Base-by-base conservation (phyloP, 2,888 invertebrate species). In the Sesia apiformis region DNA sequence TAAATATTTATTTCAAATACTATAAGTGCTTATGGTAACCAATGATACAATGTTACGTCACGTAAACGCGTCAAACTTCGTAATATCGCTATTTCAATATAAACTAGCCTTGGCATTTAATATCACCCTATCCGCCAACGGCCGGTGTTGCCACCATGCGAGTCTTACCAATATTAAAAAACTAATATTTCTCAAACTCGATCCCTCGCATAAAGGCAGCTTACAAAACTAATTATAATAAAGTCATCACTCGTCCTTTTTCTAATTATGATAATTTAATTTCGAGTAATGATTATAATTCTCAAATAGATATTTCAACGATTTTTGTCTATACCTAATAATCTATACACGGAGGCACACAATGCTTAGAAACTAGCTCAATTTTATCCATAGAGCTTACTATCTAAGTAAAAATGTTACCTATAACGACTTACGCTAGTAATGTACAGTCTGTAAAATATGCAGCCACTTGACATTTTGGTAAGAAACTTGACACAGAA, bases 1-100 rank as follows among this genome's bases (percentile, higher is more conserved):
- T 89, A 89, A 88, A 89, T 89, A 89, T 89, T 84, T 88, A 89
- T 87, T 89, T 88, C 84, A 86, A 88, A 85, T 88, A 88, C 84
- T 84, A 84, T 81, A 75, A 78, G 80, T 79, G 81, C 81, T 87
- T 87, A 88, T 86, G 89, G 89, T 89, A 89, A 89, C 89, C 87
- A 88, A 88, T 87, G 83, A 86, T 88, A 87, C 86, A 87, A 81
- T 83, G 76, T 79, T 77, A 78, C 78, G 76, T 69, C 23, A 65
- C 69, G 64, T 62, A 67, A 70, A 69, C 69, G 70, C 70, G 66
- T 76, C 73, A 72, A 76, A 74, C 72, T 75, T 78, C n/a, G 74
- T 72, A 75, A 75, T 78, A 79, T 77, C 74, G 63, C 66, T 69
- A 64, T 72, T 70, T 68, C 67, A 52, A 60, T 71, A 68, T 73